Evolutionary conservation across 2,888 invertebrate species (phyloP).

Genomic region (Tuberolachnus salignus): DNA sequence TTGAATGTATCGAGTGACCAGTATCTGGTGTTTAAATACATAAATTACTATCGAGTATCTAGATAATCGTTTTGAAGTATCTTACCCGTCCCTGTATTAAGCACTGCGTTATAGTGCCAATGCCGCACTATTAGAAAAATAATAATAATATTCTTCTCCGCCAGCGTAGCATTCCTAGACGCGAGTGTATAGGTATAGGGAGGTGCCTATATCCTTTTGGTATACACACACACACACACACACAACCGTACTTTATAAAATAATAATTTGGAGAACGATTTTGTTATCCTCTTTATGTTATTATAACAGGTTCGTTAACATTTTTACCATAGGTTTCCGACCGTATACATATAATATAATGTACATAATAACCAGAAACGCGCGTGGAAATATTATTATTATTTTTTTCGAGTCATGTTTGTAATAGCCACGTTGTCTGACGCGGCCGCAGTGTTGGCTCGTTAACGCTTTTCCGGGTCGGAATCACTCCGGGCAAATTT

Average conservation of each 20-base stretch:
- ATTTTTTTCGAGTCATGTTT: constrained; percentile 41
- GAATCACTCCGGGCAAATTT: not conserved
- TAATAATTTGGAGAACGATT: constrained; percentile 9
- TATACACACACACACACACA: not conserved
- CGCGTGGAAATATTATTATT: not conserved
- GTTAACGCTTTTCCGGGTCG: constrained; percentile 12
- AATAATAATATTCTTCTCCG: too few species aligned
- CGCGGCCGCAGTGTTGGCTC: not conserved
- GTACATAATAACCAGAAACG: not conserved
- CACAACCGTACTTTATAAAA: not conserved
- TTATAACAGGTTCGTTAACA: constrained; percentile 47
- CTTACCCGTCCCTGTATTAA: too few species aligned
- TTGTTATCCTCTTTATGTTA: constrained; percentile 8
- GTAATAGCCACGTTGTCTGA: not conserved
- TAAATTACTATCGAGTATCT: too few species aligned
- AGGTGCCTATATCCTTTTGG: not conserved
- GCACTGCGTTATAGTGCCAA: too few species aligned
- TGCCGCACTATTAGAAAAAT: too few species aligned
- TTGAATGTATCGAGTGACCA: too few species aligned
- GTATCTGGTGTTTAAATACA: too few species aligned
- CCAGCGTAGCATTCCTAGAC: too few species aligned
- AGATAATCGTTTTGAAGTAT: too few species aligned
- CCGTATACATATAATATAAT: too few species aligned
- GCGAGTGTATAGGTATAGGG: too few species aligned
- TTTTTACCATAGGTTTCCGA: constrained; percentile 28